Base-by-base conservation (phyloP, 2,113 vertebrate species). In the Apteryx owenii region DNA sequence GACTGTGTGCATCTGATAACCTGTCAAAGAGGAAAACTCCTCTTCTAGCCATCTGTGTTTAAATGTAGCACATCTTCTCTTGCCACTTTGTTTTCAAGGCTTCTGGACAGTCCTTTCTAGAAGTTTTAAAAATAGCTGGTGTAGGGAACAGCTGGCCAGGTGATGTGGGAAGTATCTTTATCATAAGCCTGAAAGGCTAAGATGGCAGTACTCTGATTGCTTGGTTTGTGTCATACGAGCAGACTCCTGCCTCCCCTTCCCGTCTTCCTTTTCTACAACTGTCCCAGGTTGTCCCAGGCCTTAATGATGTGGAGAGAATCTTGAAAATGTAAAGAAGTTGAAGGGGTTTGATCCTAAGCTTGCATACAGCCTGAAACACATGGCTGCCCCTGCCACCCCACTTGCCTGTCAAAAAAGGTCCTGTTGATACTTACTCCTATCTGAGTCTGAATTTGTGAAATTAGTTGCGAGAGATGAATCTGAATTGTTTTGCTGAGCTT, bases 251-350 rank as follows among this genome's bases (percentile, higher is more conserved):
- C 14, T 81, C 29, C n/a, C 9, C 12, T 66, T 28, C 66, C 26
- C 10, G 58, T 5, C 18, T 40, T n/a, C 60, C 51, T 80, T 25
- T 8, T 19, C 44, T 77, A 2, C 38, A 8, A 5, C 42, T 85
- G 44, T 75, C 44, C 40, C 64, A 53, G 12, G 33, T 58, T 91
- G 28, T 56, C 21, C 0, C n/a, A 48, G 31, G 31, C 44, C 31
- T 70, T 70, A 31, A 20, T 69, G 0, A 42, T 2, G 1, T 22
- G 46, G 40, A 31, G 54, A 38, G 36, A 16, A 26, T 48, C 54
- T 66, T 0, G 0, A 28, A 2, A 3, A n/a, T 29, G 51, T n/a
- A 20, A 22, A 2, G 12, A 54, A 38, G 10, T 48, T 8, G 1
- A 17, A 58, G 50, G 36, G 53, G 7, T 66, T 77, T 84, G 38